These are phyloP conservation scores for Schizotus pectinicornis DNA, from an alignment of 2,888 invertebrate genomes.

Conservation along the genomic window DNA sequence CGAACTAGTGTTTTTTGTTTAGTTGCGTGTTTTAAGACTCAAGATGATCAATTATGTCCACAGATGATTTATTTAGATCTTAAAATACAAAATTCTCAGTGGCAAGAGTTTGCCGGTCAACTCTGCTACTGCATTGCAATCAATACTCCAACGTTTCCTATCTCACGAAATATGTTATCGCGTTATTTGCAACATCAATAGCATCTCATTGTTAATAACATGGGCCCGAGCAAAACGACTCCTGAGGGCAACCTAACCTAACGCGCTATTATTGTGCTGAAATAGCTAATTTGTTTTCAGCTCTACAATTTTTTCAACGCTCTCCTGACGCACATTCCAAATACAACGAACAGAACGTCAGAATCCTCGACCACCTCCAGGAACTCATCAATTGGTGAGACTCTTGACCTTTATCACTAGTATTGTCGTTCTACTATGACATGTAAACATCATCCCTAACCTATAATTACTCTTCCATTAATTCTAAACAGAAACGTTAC, in stretches of 20 bases:
- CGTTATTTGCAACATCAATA: background rate
- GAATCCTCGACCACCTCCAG: conserved; percentile 70
- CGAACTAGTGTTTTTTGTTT: too few relatives aligned
- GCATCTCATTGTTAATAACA: conserved; percentile 1
- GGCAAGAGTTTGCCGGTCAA: too few relatives aligned
- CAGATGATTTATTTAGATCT: too few relatives aligned
- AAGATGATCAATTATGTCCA: too few relatives aligned
- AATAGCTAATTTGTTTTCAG: conserved; percentile 62
- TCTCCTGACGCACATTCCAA: conserved; percentile 84
- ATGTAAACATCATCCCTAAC: too few relatives aligned
- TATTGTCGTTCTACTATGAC: too few relatives aligned
- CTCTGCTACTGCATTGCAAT: conserved; percentile 17
- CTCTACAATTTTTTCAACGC: conserved; percentile 95
- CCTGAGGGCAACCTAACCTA: background rate
- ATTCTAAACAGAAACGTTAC: background rate
- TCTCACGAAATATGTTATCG: background rate
- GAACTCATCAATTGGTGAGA: conserved; percentile 67
- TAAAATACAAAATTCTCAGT: too few relatives aligned
- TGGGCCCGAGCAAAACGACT: background rate
- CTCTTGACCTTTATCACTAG: background rate
- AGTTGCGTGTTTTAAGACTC: too few relatives aligned
- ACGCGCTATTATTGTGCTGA: background rate
- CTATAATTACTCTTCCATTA: background rate
- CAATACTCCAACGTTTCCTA: conserved; percentile 6
- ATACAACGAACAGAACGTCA: conserved; percentile 64